Conservation (phyloP, 2,113 vertebrate genomes). For the Hyaena hyaena region DNA sequence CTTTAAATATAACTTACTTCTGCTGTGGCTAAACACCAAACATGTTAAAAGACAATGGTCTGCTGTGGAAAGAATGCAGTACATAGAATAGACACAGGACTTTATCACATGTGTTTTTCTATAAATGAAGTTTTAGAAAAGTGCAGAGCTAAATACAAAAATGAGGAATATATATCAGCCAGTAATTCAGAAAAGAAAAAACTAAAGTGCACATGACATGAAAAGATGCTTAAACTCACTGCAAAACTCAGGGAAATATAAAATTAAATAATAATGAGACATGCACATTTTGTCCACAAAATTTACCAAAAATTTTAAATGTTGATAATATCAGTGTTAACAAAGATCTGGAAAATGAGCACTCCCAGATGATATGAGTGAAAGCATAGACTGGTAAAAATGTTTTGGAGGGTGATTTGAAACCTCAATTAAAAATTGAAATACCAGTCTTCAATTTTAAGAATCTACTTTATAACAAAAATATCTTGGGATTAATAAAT, state of each 20-base stretch:
- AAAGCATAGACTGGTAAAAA: neutral
- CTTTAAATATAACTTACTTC: neutral
- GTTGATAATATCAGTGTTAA: neutral
- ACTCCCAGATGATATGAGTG: neutral
- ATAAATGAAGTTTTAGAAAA: neutral
- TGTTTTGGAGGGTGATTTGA: neutral
- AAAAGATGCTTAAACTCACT: neutral
- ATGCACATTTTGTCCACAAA: neutral
- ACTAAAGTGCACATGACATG: neutral
- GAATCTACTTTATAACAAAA: neutral
- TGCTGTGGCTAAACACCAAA: neutral
- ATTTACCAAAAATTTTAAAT: neutral
- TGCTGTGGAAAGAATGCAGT: neutral
- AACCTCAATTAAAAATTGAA: neutral
- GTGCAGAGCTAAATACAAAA: neutral
- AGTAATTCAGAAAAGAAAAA: neutral
- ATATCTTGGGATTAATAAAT: neutral
- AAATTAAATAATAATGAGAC: neutral
- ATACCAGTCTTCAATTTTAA: neutral
- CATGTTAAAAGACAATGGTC: neutral
- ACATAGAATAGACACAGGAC: neutral
- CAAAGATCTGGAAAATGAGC: neutral
- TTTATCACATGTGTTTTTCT: neutral
- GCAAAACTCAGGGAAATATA: neutral
- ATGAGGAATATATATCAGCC: neutral